These are phyloP conservation scores for Paradisaea rubra DNA, from an alignment of 2,113 vertebrate species.

Conservation along the genomic window DNA sequence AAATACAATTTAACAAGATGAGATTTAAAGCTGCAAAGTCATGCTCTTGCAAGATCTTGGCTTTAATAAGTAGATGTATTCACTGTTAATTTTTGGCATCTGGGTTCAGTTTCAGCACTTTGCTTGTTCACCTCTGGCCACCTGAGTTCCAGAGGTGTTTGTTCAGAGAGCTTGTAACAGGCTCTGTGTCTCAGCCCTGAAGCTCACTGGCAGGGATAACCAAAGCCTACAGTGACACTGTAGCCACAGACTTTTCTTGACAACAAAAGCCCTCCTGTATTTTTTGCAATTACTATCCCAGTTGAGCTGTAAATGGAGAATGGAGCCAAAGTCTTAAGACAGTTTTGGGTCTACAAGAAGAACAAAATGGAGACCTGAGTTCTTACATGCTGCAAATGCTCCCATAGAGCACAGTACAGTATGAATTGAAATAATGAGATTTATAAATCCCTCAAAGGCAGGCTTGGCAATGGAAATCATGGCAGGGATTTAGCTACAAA, in stretches of 20 bases:
- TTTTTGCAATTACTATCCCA: background rate
- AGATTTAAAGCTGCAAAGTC: background rate
- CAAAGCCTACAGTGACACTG: background rate
- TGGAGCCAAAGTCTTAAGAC: background rate
- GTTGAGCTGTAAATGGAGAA: background rate
- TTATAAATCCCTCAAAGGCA: conserved; percentile 8
- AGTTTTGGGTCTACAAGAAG: background rate
- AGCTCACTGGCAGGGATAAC: background rate
- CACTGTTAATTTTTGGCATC: background rate
- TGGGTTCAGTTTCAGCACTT: background rate
- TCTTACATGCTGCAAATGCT: background rate
- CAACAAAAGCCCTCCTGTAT: background rate
- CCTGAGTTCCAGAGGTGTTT: background rate
- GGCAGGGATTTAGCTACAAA: background rate
- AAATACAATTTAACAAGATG: background rate
- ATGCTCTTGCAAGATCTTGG: background rate
- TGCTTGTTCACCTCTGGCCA: background rate
- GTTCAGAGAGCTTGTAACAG: background rate
- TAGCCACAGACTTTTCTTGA: background rate
- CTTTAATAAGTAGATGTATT: background rate
- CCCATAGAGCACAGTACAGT: background rate
- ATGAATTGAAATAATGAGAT: background rate
- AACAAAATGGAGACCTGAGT: background rate
- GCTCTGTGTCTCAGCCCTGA: background rate
- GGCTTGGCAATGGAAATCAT: background rate